phyloP scores from a whole-genome alignment of 2,797 vertebrate species.

The Scolopax rusticola region DNA sequence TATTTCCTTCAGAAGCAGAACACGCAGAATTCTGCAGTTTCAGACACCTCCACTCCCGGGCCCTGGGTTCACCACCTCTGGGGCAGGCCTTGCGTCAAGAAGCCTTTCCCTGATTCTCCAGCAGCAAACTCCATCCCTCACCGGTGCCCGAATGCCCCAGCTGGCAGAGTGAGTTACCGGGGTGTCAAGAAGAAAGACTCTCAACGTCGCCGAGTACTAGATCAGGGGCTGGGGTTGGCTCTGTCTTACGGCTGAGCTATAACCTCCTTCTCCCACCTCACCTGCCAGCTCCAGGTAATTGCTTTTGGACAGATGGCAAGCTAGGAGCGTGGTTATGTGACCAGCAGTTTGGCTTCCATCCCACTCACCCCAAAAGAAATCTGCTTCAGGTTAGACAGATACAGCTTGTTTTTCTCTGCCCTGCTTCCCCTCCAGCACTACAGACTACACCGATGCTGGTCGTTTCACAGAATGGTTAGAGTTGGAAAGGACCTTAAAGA shows the following conservation, averaged over 20 bases:
- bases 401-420: slow-evolving; percentile 1
- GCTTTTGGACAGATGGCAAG: slow-evolving; percentile 72
- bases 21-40: fast-evolving
- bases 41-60: fast-evolving
- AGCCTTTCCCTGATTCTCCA: neutral
- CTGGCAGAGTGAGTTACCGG: slow-evolving; percentile 56
- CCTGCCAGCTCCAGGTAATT: slow-evolving; percentile 66
- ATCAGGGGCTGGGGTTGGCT: neutral
- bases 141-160: neutral
- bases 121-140: neutral
- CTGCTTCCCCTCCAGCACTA: neutral
- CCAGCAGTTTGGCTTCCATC: neutral
- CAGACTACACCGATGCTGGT: neutral
- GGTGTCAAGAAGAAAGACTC: slow-evolving; percentile 57
- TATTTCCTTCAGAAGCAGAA: neutral
- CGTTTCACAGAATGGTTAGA: neutral
- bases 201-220: neutral
- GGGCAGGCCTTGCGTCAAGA: neutral
- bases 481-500: no score
- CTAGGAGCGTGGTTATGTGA: neutral
- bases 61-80: neutral
- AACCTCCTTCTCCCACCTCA: neutral
- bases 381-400: neutral
- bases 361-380: neutral
- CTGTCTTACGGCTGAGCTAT: neutral